phyloP scores from a whole-genome alignment of 2,113 vertebrate species.

The Chrysemys picta region DNA sequence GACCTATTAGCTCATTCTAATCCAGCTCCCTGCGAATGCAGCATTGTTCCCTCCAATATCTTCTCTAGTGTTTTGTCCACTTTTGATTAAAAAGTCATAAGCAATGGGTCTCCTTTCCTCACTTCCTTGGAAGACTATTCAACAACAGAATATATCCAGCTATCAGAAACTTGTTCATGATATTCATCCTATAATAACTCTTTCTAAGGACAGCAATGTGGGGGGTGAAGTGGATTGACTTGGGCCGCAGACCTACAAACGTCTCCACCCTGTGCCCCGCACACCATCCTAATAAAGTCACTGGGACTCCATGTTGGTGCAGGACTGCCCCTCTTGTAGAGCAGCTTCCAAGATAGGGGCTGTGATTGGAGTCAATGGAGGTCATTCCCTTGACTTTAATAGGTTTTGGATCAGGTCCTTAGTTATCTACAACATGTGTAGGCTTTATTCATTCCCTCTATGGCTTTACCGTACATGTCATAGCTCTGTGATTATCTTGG shows the following conservation, averaged over 20 bases:
- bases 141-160: background rate
- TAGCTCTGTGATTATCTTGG: background rate
- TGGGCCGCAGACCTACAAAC: background rate
- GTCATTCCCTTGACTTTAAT: rapidly evolving
- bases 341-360: background rate
- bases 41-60: background rate
- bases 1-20: background rate
- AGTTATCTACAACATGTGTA: background rate
- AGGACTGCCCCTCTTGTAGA: background rate
- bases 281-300: background rate
- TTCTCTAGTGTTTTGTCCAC: background rate
- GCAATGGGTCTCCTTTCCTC: background rate
- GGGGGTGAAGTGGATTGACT: background rate
- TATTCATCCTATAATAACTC: background rate
- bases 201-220: background rate
- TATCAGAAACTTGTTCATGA: background rate
- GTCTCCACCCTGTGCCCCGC: background rate
- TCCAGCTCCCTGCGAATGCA: background rate
- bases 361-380: background rate
- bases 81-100: background rate
- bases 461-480: background rate
- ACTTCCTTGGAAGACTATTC: background rate
- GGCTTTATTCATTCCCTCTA: background rate
- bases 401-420: background rate
- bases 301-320: background rate